Evolutionary conservation across 2,113 vertebrate genomes (phyloP), one percentile per base, ranked within the genome.

Genomic region (Odontesthes bonariensis): DNA sequence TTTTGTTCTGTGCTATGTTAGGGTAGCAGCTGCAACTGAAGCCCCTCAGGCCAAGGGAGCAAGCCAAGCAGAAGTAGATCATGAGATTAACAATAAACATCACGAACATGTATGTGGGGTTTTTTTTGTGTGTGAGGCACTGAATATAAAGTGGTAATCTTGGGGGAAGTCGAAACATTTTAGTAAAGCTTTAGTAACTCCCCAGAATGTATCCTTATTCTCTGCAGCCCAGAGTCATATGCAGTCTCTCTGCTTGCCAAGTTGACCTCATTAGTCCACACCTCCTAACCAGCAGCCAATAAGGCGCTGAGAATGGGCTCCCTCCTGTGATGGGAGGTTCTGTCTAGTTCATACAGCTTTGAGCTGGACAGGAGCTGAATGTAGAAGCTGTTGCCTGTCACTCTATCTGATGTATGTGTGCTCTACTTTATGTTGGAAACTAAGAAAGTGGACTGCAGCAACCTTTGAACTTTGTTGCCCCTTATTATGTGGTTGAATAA

Each of bases 231-330:
- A 3, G 5, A 23, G 23, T 12, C 27, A 22, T 23, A 11, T 57
- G 59, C 22, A 63, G 40, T 61, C 35, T 19, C 46, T 54, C 33
- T 4, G 9, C 13, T 46, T 56, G 83, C 33, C 14, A 59, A 65
- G 11, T 14, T 84, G 73, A 77, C 70, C 49, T 55, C 52, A 8
- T 40, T n/a, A 59, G 14, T 76, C 73, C 72, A 66, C 80, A 70
- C 86, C 88, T 81, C 80, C 60, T 40, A 22, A 10, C 42, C 19
- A 20, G 55, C 64, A 88, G 76, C 92, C 91, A 93, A 92, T 92
- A 11, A 76, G 56, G 44, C 0, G 13, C 79, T 13, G 73, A 74
- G 74, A 44, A 71, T 8, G 56, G 62, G 73, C 31, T 20, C 40
- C 63, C 79, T 73, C 90, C 86, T 49, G 22, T 52, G 42, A 56